Percentiles rank a stretch among this genome's conserved stretches.
These are phyloP conservation scores for Zele albiditarsus DNA, from an alignment of 2,888 invertebrate species.

Conservation along the genomic window DNA sequence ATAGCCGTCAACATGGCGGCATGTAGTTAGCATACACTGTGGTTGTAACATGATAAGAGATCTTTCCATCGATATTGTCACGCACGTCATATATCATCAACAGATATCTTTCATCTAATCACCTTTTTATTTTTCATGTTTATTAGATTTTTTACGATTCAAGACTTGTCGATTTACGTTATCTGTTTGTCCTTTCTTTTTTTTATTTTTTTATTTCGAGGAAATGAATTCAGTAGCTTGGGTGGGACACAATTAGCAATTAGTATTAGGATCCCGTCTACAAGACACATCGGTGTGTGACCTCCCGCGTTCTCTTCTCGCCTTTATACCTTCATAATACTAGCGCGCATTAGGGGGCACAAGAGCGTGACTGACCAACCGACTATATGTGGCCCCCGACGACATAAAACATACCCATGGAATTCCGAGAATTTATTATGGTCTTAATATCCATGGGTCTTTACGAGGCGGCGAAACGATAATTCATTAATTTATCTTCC, in stretches of 20 bases:
- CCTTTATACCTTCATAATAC: not conserved
- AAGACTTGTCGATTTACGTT: not conserved
- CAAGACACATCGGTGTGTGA: constrained; percentile 15
- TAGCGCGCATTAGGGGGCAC: constrained; percentile 41
- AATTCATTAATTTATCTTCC: constrained; percentile 37
- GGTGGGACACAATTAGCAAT: constrained; percentile 12
- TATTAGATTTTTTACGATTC: not conserved
- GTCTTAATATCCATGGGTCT: constrained; percentile 34
- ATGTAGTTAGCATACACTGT: constrained; percentile 44
- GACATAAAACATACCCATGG: constrained; percentile 27
- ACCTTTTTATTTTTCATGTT: constrained; percentile 9
- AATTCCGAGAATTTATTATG: constrained; percentile 48
- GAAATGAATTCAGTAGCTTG: constrained; percentile 16
- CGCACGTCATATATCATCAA: constrained; percentile 40
- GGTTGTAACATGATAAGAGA: constrained; percentile 44
- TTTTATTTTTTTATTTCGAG: not conserved
- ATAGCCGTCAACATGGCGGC: constrained; percentile 63
- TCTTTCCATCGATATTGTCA: constrained; percentile 48
- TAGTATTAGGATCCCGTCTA: constrained; percentile 12
- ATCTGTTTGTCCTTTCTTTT: not conserved
- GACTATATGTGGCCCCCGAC: constrained; percentile 8
- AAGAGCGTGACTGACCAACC: constrained; percentile 42
- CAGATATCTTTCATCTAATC: constrained; percentile 1
- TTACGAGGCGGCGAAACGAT: constrained; percentile 38
- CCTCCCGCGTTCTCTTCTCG: constrained; percentile 34